A percentile compares a stretch with the other conserved stretches of the same genome.
These are phyloP conservation scores for Capromys pilorides DNA, from an alignment of 2,797 vertebrate genomes.

Conservation along the genomic window DNA sequence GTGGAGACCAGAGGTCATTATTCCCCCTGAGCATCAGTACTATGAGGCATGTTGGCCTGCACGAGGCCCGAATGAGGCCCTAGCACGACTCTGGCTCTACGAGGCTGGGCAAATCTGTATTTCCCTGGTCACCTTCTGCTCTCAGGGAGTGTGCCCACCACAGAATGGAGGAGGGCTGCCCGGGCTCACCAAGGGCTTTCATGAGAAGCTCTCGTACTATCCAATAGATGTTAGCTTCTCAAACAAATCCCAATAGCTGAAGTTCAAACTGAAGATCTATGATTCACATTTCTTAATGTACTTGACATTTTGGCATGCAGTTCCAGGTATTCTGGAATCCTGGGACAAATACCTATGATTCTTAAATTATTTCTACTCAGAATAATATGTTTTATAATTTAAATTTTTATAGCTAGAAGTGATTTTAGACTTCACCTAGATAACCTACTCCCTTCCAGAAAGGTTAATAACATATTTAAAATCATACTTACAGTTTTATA, in stretches of 20 bases:
- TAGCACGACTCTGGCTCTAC: not conserved
- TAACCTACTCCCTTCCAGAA: conserved; percentile 9
- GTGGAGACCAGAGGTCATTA: not conserved
- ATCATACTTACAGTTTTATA: conserved; percentile 45
- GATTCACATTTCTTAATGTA: not conserved
- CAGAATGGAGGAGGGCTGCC: not conserved
- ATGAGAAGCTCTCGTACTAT: not conserved
- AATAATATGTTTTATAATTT: conserved; percentile 35
- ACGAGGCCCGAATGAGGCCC: not conserved
- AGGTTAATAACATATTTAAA: conserved; percentile 44
- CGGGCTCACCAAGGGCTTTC: rapidly evolving
- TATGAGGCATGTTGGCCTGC: not conserved
- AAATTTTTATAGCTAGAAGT: conserved; percentile 52
- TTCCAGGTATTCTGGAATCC: conserved; percentile 46
- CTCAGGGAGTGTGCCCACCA: not conserved
- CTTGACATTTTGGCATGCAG: conserved; percentile 37
- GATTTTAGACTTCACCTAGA: conserved; percentile 5
- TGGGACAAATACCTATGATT: conserved; percentile 22
- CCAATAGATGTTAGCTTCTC: not conserved
- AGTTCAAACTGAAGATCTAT: conserved; percentile 8
- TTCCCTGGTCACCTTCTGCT: not conserved
- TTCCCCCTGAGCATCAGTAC: not conserved
- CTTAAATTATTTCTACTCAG: conserved; percentile 39
- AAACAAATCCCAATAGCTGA: conserved; percentile 55
- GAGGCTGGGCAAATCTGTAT: not conserved